Base-by-base conservation (phyloP, 2,797 vertebrate species). In the Alosa sapidissima region DNA sequence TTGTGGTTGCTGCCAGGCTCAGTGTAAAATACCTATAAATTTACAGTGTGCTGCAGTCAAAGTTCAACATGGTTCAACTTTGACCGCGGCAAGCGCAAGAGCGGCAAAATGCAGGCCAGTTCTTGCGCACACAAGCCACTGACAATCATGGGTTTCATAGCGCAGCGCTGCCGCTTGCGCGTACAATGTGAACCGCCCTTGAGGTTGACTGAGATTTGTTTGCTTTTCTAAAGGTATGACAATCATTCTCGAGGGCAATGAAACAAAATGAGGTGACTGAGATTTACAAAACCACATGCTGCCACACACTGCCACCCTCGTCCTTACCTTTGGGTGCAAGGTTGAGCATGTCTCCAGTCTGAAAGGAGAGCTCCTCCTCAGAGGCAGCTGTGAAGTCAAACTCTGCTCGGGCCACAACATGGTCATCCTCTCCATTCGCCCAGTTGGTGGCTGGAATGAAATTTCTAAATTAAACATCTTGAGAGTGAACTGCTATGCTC, bases 401-500 rank as follows among this genome's bases (percentile, higher is more conserved):
- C 89, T 99, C 98, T 13, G 96, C 97, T 94, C 97, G 95, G 88
- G 97, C 98, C 86, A 99, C 97, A 9, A 99, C 96, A 33, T 99
- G 98, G 92, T 99, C 97, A 54, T 97, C 97, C 81, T 99, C 97
- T 85, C 97, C 98, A 82, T 90, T 98, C 0, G 97, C 97, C 98
- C 98, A 99, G 90, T 96, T 95, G 81, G 92, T 92, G n/a, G 83
- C 96, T 94, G 83, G 90, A 93, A 36, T 33, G 89, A 86, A 82
- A 86, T 78, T 45, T 45, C n/a, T 33, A 9, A 68, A 68, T 28
- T 33, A 11, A 11, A 55, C 16, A 55, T 19, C 19, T 55, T 52
- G 16, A 21, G 21, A 82, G 19, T 85, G 7, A 81, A 6, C n/a
- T 41, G 41, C 41, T 54, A 0, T 82, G 0, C 2, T 14, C 33